These are phyloP conservation scores for Chelidonichthys spinosus DNA, from an alignment of 2,797 vertebrate species.

Conservation along the genomic window DNA sequence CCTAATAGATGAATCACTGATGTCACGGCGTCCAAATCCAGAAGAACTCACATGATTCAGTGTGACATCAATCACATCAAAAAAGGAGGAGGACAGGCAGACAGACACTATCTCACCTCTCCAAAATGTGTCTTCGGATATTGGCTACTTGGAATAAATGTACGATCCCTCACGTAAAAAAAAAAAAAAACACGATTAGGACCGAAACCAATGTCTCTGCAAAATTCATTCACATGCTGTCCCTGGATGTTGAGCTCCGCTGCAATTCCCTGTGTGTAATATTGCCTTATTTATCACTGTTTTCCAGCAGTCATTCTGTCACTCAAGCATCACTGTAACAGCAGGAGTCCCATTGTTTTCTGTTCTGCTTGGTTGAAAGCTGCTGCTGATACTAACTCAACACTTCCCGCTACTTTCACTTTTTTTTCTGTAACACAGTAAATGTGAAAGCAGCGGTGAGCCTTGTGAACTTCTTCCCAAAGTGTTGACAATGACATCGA, in stretches of 20 bases:
- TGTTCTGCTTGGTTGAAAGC: slow-evolving; percentile 61
- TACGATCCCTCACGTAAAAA: slow-evolving; percentile 6
- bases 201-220: slow-evolving; percentile 13
- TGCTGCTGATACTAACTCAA: slow-evolving; percentile 52
- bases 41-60: slow-evolving; percentile 28
- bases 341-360: slow-evolving; percentile 54
- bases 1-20: slow-evolving; percentile 37
- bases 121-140: slow-evolving; percentile 20
- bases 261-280: slow-evolving; percentile 37
- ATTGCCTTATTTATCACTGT: slow-evolving; percentile 59
- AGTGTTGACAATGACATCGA: slow-evolving; percentile 28
- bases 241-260: slow-evolving; percentile 35
- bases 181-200: slow-evolving; percentile 21
- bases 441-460: slow-evolving; percentile 45
- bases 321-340: slow-evolving; percentile 59
- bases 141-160: slow-evolving; percentile 10
- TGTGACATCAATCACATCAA: slow-evolving; percentile 42
- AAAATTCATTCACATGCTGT: slow-evolving; percentile 24
- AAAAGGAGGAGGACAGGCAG: slow-evolving; percentile 22
- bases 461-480: slow-evolving; percentile 26
- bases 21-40: slow-evolving; percentile 34
- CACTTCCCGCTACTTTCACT: slow-evolving; percentile 20
- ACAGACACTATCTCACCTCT: slow-evolving; percentile 33
- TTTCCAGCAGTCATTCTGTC: slow-evolving; percentile 58
- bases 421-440: slow-evolving; percentile 29